phyloP scores from a whole-genome alignment of 1,140 invertebrate genomes.

The Anastatus disparis region DNA sequence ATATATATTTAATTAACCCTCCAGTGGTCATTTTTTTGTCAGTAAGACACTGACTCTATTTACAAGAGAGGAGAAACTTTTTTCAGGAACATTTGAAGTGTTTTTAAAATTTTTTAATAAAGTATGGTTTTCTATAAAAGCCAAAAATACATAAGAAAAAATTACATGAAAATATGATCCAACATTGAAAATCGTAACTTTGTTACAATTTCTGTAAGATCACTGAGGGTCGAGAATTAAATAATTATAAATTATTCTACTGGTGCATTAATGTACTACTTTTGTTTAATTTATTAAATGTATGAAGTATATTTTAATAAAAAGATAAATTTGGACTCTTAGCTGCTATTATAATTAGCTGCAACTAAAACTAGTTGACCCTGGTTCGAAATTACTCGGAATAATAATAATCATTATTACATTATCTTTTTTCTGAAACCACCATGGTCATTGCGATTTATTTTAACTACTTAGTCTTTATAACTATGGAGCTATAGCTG shows the following conservation, averaged over 20 bases:
- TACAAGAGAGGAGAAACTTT: slow-evolving; percentile 17
- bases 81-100: slow-evolving; percentile 18
- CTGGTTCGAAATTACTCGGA: slow-evolving; percentile 9
- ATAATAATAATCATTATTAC: slow-evolving; percentile 21
- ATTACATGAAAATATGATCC: background rate
- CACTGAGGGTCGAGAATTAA: background rate
- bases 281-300: background rate
- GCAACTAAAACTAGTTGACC: slow-evolving; percentile 15
- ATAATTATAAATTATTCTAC: background rate
- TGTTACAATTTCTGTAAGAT: background rate
- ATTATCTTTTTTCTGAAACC: slow-evolving; percentile 51
- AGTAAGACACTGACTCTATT: background rate
- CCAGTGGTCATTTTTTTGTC: background rate
- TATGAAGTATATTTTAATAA: background rate
- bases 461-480: slow-evolving; percentile 42
- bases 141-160: no score
- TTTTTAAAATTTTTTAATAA: background rate
- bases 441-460: slow-evolving; percentile 56
- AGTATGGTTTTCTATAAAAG: no score
- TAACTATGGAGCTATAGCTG: slow-evolving; percentile 49
- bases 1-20: slow-evolving; percentile 21
- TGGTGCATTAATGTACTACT: no score
- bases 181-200: background rate
- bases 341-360: background rate
- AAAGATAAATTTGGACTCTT: background rate